A percentile compares a stretch with the other conserved stretches of the same genome.
Conservation (phyloP, 2,113 vertebrate genomes). For the Rhadina sibilatrix region DNA sequence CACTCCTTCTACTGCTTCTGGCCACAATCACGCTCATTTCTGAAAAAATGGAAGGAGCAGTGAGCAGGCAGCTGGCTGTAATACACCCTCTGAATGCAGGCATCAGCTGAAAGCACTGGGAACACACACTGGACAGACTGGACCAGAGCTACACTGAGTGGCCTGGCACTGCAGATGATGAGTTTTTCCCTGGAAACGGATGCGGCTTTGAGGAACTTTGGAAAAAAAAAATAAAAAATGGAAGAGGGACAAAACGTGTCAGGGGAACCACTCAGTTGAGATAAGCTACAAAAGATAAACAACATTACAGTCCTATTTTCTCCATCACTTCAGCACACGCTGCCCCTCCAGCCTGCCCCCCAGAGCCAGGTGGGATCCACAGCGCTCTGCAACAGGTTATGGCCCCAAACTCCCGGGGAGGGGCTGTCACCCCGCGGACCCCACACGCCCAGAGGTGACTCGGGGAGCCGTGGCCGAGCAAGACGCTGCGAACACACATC, state of each 20-base stretch:
- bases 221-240: background rate
- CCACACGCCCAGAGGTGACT: background rate
- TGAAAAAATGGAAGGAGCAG: background rate
- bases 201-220: background rate
- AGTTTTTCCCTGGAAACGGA: background rate
- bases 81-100: background rate
- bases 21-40: background rate
- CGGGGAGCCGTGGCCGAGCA: background rate
- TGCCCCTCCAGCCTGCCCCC: background rate
- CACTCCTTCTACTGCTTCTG: background rate
- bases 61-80: background rate
- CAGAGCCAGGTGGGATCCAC: background rate
- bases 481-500: background rate
- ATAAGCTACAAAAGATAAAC: background rate
- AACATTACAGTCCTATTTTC: background rate
- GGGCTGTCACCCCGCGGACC: background rate
- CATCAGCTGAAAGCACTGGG: background rate
- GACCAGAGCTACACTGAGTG: background rate
- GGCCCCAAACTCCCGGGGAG: background rate
- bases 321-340: background rate
- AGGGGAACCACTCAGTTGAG: background rate
- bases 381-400: background rate
- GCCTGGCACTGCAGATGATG: rapidly evolving
- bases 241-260: background rate
- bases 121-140: rapidly evolving